Base-by-base conservation (phyloP, 2,888 invertebrate species). In the Euplagia quadripunctaria region DNA sequence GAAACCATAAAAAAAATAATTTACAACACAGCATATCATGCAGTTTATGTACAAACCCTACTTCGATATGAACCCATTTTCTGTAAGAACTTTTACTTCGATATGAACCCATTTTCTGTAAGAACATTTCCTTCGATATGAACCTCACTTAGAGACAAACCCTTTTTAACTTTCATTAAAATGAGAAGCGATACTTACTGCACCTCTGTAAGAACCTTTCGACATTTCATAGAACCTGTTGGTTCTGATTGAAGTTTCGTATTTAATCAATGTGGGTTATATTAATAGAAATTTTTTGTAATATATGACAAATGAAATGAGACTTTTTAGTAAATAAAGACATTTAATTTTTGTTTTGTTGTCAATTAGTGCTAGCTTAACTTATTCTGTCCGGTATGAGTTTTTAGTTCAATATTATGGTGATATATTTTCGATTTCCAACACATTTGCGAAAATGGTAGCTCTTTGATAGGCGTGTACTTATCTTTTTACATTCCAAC, bases 91-190 rank as follows among this genome's bases (percentile, higher is more conserved):
- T 70, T 16, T 11, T 51, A 43, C 20, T 43, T 51, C 1, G 42
- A 66, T 73, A 61, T n/a, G 16, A 70, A 71, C 66, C 55, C 49
- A 4, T 66, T 58, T 74, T 68, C 17, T 6, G 64, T 49, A 74
- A n/a, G 31, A 71, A 71, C 73, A 70, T 16, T 11, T 49, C 31
- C 20, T 43, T 51, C 1, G 42, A 66, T 73, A 61, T n/a, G 16
- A 70, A 71, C 66, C 58, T 52, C 5, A 51, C 20, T 49, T 69
- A 51, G 42, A 70, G n/a, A 43, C 64, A 4, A 42, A 70, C 70
- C 70, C 55, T 20, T 52, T 64, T 31, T 20, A 31, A 6, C 3
- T 64, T 17, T 41, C 0, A 31, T n/a, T 63, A 31, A 69, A 52
- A 69, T 16, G 4, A 49, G 41, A 16, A 41, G n/a, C 9, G 17